Base-by-base conservation (phyloP, 37 sponge, comb jelly and placozoan genomes). In the Amphimedon queenslandica region DNA sequence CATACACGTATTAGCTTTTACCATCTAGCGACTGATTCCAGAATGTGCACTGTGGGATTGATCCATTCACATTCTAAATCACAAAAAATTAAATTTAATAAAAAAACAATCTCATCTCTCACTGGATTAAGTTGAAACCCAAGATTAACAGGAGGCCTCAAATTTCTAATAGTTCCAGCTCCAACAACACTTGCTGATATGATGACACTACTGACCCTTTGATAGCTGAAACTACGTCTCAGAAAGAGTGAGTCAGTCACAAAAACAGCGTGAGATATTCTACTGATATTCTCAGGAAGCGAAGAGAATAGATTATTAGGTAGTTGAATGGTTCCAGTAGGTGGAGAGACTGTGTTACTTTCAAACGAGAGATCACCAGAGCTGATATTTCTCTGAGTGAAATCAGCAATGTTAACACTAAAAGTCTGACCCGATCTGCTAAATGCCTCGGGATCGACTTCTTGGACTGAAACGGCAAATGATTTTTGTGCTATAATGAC, bases 1-100 rank as follows among this genome's bases (percentile, higher is more conserved):
- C 4, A 71, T 32, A 29, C 1, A 10, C 53, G 24, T 29, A 6
- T 11, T 47, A n/a, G n/a, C n/a, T n/a, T 66, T 43, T 6, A 66
- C 72, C 73, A 34, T 83, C 84, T 20, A 70, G 72, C 24, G 36
- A 25, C 36, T 76, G 77, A 40, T 83, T 75, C 84, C 84, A 83
- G 42, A 55, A 83, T 2, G 84, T 70, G 25, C 81, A 80, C 0
- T 0, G 0, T 16, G 81, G 30, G 10, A 55, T 55, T 31, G 39
- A 63, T 23, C 68, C 81, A 72, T 72, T 43, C 1, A 25, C 36
- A 30, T 16, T 37, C 66, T 37, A 35, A 20, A 32, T 37, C 40
- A 60, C 3, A 39, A 74, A 10, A 33, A 42, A 23, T 5, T 42
- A 30, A 39, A 3, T 13, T 37, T 24, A 6, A 38, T 41, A 8